Evolutionary conservation across 2,113 vertebrate species (phyloP).

Genomic region (Ciconia maguari): DNA sequence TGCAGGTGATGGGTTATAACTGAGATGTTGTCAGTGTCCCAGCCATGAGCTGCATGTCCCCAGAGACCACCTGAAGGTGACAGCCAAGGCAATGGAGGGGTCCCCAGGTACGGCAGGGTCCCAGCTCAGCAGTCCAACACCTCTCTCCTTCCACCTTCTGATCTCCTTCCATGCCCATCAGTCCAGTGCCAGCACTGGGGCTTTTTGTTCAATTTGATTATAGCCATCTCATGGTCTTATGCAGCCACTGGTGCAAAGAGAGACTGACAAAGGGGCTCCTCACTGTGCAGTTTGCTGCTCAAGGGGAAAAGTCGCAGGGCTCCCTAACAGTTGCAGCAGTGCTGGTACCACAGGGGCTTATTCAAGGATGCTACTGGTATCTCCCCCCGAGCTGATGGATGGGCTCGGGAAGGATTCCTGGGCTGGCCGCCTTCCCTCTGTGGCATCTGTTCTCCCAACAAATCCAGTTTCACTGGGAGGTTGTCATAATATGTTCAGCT

Average conservation of each 20-base stretch:
- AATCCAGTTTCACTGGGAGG: not conserved
- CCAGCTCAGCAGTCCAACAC: not conserved
- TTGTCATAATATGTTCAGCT: not conserved
- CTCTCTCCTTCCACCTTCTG: not conserved
- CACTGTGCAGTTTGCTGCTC: not conserved
- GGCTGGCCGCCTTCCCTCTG: not conserved
- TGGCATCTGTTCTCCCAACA: not conserved
- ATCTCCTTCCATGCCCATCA: not conserved
- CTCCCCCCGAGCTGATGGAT: not conserved
- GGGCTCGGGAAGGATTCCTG: rapidly evolving
- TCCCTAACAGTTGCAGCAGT: not conserved
- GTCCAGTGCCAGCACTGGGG: not conserved
- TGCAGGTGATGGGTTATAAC: not conserved
- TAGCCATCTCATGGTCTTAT: not conserved
- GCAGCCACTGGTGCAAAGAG: not conserved
- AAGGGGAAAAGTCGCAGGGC: not conserved
- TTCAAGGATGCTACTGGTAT: not conserved
- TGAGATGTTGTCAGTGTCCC: not conserved
- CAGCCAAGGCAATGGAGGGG: not conserved
- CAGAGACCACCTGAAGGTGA: not conserved
- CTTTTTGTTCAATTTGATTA: not conserved
- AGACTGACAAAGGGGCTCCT: not conserved
- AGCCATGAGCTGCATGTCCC: not conserved
- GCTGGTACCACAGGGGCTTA: not conserved
- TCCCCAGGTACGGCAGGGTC: not conserved